These are phyloP conservation scores for Orchesella cincta DNA, from an alignment of 1,140 invertebrate genomes.

Conservation along the genomic window DNA sequence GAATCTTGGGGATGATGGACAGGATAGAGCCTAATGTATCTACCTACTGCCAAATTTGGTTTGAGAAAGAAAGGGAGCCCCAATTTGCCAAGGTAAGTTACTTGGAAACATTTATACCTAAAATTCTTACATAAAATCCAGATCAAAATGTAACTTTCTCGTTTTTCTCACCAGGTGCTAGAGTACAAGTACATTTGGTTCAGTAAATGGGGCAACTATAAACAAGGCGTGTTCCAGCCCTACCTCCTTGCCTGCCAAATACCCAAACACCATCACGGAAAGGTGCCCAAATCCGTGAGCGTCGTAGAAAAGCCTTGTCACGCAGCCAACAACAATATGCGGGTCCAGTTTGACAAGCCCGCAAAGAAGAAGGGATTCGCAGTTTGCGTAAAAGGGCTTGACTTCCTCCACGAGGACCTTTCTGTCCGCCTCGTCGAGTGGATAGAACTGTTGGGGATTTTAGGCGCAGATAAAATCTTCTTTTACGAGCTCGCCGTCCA, in stretches of 20 bases:
- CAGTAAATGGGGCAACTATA: conserved; percentile 91
- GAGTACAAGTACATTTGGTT: conserved; percentile 95
- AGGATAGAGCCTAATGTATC: conserved; percentile 78
- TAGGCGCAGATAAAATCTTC: conserved; percentile 90
- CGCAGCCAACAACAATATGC: conserved; percentile 80
- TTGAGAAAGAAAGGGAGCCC: conserved; percentile 76
- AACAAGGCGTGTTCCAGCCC: conserved; percentile 86
- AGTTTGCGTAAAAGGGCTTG: conserved; percentile 91
- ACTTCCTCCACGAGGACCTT: conserved; percentile 87
- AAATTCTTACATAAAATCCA: not conserved
- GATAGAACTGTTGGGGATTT: conserved; percentile 81
- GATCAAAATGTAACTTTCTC: not conserved
- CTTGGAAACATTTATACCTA: conserved; percentile 1
- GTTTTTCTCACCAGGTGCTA: conserved; percentile 59
- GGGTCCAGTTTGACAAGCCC: conserved; percentile 78
- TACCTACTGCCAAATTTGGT: conserved; percentile 88
- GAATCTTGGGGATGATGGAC: conserved; percentile 88
- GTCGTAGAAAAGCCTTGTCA: conserved; percentile 83
- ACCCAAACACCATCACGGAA: conserved; percentile 65
- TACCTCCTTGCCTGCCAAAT: conserved; percentile 87
- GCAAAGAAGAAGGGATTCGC: conserved; percentile 77
- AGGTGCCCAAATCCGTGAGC: conserved; percentile 79
- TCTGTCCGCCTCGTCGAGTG: conserved; percentile 90
- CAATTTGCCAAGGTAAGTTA: conserved; percentile 67
- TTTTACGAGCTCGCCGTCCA: conserved; percentile 89